Percentiles rank a stretch among this genome's conserved stretches.
These are phyloP conservation scores for Drosophila siamana DNA, from an alignment of 2,888 invertebrate species.

Conservation along the genomic window DNA sequence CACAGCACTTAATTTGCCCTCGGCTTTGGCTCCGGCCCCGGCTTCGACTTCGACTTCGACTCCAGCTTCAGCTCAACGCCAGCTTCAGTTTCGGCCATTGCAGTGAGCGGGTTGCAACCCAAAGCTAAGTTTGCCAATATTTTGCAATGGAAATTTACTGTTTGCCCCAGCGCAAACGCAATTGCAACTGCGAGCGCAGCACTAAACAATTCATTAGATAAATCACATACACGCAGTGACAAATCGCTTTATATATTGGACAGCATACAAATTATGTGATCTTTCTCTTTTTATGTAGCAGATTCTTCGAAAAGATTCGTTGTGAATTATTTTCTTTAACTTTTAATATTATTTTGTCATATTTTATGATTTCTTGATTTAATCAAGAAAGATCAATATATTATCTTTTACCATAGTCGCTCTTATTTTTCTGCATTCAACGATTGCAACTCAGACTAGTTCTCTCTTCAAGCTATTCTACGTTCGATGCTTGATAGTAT, in stretches of 20 bases:
- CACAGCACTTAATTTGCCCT: slow-evolving; percentile 61
- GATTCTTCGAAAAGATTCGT: not conserved
- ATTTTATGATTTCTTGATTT: too few species aligned
- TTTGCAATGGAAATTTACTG: slow-evolving; percentile 52
- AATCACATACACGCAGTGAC: slow-evolving; percentile 58
- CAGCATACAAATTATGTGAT: slow-evolving; percentile 21
- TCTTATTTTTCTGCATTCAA: too few species aligned
- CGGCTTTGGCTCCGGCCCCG: slow-evolving; percentile 20
- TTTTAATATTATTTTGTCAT: too few species aligned
- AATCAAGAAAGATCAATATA: too few species aligned
- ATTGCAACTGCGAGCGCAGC: slow-evolving; percentile 25
- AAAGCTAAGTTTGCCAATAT: slow-evolving; percentile 38
- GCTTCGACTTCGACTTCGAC: slow-evolving; percentile 20
- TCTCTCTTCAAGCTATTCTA: too few species aligned
- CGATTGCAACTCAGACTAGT: too few species aligned
- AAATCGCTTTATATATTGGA: slow-evolving; percentile 52
- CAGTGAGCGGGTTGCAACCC: slow-evolving; percentile 10
- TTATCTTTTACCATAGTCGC: too few species aligned
- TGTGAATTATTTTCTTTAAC: not conserved
- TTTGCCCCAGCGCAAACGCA: slow-evolving; percentile 34
- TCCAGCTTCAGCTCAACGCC: not conserved
- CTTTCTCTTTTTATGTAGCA: slow-evolving; percentile 24
- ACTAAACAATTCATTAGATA: slow-evolving; percentile 45
- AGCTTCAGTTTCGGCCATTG: slow-evolving; percentile 27
- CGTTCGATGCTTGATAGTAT: not conserved